Base-by-base conservation (phyloP, 2,113 vertebrate species). In the Heloderma charlesbogerti region DNA sequence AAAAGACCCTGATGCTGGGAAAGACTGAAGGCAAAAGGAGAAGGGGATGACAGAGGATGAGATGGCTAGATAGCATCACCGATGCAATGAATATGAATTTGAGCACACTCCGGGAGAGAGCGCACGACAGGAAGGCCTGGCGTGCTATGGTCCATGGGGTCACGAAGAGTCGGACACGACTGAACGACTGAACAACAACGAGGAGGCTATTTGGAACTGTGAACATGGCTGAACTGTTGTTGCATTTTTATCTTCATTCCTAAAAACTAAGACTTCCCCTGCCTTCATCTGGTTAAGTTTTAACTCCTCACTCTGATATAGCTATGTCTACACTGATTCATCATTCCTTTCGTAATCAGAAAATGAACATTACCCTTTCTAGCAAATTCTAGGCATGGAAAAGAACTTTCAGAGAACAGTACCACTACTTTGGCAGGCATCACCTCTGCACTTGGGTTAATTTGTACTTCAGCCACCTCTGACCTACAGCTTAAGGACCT, bases 361-460 rank as follows among this genome's bases (percentile, higher is more conserved):
- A 1, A 1, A 29, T 29, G 60, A 66, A 54, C 66, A 82, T 25
- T n/a, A 66, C 31, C 25, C 63, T 63, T 79, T 87, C 43, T 45
- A 93, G 48, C 40, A 91, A 40, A 88, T 57, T 74, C 72, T 37
- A 88, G 51, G 89, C 75, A 92, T 93, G 91, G 88, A 92, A 93
- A 95, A 94, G 71, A 72, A 90, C 77, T 96, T 27, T 79, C 40
- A 88, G 86, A 90, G 84, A 37, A 54, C 29, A 89, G 57, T 31
- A 77, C 20, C 0, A 45, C 83, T 77, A 78, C 48, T 75, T 94
- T 92, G 92, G 83, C 81, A 90, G 80, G 45, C 79, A 82, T 51
- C 89, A 95, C 92, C 88, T 93, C 89, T 84, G 82, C 91, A 86
- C 84, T 72, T 0, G 90, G 94, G 93, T 94, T 94, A 96, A 90